These are phyloP conservation scores for Drosophila mayri DNA, from an alignment of 1,140 invertebrate genomes.

Conservation along the genomic window DNA sequence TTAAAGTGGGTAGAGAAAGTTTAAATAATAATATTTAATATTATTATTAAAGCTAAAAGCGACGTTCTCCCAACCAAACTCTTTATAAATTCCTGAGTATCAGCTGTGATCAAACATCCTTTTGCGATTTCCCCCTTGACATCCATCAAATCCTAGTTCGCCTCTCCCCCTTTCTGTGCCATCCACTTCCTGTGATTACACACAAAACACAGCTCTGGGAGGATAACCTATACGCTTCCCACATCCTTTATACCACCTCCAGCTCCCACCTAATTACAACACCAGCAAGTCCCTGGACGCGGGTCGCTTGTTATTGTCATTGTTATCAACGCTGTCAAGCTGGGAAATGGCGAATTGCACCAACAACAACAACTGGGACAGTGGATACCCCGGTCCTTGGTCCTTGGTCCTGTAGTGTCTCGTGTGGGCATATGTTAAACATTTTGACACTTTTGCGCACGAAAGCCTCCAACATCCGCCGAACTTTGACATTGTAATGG, in stretches of 20 bases:
- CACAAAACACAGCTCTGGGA: conserved; percentile 23
- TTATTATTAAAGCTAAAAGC: not conserved
- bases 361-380: conserved; percentile 22
- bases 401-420: conserved; percentile 40
- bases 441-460: conserved; percentile 79
- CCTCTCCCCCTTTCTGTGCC: conserved; percentile 10
- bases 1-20: not conserved
- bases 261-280: conserved; percentile 45
- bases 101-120: conserved; percentile 8
- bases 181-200: conserved; percentile 58
- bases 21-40: not conserved
- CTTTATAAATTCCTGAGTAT: not conserved
- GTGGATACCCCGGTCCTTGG: not conserved
- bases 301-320: conserved; percentile 70
- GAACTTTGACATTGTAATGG: conserved; percentile 71
- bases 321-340: conserved; percentile 76
- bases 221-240: conserved; percentile 10
- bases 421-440: conserved; percentile 78
- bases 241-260: conserved; percentile 3
- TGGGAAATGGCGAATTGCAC: conserved; percentile 48
- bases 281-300: conserved; percentile 40
- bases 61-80: not conserved
- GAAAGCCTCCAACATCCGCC: conserved; percentile 37
- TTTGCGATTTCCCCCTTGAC: conserved; percentile 27
- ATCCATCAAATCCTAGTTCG: conserved; percentile 37